Evolutionary conservation across 2,888 invertebrate species (phyloP).

Genomic region (Lamproptera curius): DNA sequence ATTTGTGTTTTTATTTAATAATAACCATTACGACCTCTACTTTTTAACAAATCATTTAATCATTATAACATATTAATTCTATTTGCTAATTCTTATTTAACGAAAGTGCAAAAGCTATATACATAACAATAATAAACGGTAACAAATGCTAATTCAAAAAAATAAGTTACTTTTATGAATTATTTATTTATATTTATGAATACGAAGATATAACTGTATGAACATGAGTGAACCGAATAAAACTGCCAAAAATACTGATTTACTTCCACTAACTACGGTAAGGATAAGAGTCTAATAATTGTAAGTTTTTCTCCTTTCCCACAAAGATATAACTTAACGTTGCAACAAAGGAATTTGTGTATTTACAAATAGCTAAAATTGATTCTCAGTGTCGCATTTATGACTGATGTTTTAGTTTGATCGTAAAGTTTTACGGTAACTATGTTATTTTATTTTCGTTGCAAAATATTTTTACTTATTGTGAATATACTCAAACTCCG

Average conservation of each 20-base stretch:
- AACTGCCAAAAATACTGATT: constrained; percentile 48
- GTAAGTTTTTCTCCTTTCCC: too few relatives aligned
- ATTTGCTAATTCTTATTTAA: constrained; percentile 12
- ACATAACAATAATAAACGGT: constrained; percentile 8
- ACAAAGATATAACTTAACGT: too few relatives aligned
- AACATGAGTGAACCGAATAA: constrained; percentile 62
- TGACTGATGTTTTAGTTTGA: too few relatives aligned
- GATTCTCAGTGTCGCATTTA: too few relatives aligned
- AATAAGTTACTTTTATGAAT: constrained; percentile 15
- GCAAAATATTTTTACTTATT: too few relatives aligned
- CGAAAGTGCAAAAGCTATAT: too few relatives aligned
- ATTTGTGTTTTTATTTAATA: constrained; percentile 62
- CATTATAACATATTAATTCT: constrained; percentile 11
- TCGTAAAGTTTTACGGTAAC: too few relatives aligned
- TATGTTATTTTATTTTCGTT: too few relatives aligned
- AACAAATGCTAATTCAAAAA: constrained; percentile 8
- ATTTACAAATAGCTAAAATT: too few relatives aligned
- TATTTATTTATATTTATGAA: constrained; percentile 16
- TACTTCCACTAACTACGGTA: constrained; percentile 34
- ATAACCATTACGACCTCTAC: constrained; percentile 55
- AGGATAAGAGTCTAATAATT: constrained; percentile 41
- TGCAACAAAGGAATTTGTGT: too few relatives aligned
- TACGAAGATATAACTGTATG: constrained; percentile 24
- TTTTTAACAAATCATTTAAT: constrained; percentile 44
- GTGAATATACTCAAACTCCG: too few relatives aligned